phyloP scores from a whole-genome alignment of 2,888 invertebrate genomes.

The Oscheius sp. region DNA sequence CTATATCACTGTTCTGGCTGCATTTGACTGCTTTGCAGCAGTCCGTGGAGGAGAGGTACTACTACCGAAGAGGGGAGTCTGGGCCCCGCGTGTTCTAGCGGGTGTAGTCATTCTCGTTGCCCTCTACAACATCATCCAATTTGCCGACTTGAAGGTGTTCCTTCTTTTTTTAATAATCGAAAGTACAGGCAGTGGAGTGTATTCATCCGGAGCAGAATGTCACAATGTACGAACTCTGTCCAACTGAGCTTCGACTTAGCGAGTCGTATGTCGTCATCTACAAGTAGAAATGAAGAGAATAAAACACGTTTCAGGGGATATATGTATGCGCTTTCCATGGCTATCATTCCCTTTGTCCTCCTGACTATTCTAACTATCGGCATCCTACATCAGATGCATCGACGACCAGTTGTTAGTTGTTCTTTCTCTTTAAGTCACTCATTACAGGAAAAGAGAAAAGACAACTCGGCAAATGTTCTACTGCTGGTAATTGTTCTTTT shows the following conservation, averaged over 20 bases:
- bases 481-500: slow-evolving; percentile 63
- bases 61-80: slow-evolving; percentile 33
- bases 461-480: slow-evolving; percentile 53
- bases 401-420: slow-evolving; percentile 22
- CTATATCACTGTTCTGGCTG: slow-evolving; percentile 64
- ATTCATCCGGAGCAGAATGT: slow-evolving; percentile 42
- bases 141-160: slow-evolving; percentile 58
- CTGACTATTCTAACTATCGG: slow-evolving; percentile 55
- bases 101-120: slow-evolving; percentile 52
- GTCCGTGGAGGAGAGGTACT: slow-evolving; percentile 34
- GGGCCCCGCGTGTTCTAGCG: slow-evolving; percentile 51
- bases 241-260: slow-evolving; percentile 61
- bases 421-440: not conserved
- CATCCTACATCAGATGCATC: slow-evolving; percentile 49
- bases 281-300: too few species aligned
- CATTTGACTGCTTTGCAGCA: slow-evolving; percentile 61
- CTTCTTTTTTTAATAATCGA: not conserved
- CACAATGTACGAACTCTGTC: slow-evolving; percentile 59
- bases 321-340: slow-evolving; percentile 61
- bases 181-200: slow-evolving; percentile 50
- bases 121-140: slow-evolving; percentile 59
- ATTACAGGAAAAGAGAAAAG: not conserved
- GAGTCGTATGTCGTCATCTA: slow-evolving; percentile 60
- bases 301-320: slow-evolving; percentile 59
- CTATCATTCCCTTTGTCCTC: slow-evolving; percentile 60